Conservation (phyloP, 1,140 invertebrate genomes). For the Bradysia coprophila region DNA sequence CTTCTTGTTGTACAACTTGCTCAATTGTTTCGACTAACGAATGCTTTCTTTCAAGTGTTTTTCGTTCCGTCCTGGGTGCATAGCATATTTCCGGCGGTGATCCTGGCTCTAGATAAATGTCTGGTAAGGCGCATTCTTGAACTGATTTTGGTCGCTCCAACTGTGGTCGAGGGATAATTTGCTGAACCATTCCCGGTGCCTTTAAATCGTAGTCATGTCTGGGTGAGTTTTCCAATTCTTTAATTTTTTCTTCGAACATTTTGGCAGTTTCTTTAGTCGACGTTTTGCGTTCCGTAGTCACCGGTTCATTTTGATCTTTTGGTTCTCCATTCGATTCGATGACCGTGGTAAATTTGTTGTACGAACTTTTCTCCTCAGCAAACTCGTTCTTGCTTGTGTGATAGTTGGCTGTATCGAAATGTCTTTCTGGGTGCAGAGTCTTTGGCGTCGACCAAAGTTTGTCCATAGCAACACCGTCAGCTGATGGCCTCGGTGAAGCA, state of each 20-base stretch:
- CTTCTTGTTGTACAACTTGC: too few species aligned
- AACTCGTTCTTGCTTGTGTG: background rate
- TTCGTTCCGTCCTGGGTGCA: slow-evolving; percentile 18
- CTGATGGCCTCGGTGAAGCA: slow-evolving; percentile 29
- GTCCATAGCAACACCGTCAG: slow-evolving; percentile 39
- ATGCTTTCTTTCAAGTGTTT: slow-evolving; percentile 18
- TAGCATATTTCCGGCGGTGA: slow-evolving; percentile 44
- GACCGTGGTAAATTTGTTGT: background rate
- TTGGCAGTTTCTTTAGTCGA: slow-evolving; percentile 19
- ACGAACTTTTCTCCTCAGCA: background rate
- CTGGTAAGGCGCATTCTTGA: slow-evolving; percentile 10
- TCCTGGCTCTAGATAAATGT: slow-evolving; percentile 35
- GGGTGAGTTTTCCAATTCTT: slow-evolving; percentile 18
- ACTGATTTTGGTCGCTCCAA: slow-evolving; percentile 15
- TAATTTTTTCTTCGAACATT: slow-evolving; percentile 22
- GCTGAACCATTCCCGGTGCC: slow-evolving; percentile 26
- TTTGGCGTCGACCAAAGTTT: slow-evolving; percentile 31
- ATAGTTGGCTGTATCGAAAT: background rate
- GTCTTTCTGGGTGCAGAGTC: background rate
- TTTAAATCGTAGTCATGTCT: slow-evolving; percentile 24
- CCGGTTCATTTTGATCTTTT: background rate
- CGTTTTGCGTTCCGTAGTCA: background rate
- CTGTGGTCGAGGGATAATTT: slow-evolving; percentile 18
- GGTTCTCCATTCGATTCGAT: slow-evolving; percentile 1
- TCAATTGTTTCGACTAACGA: slow-evolving; percentile 32